phyloP scores from a whole-genome alignment of 2,113 vertebrate genomes.

The Rhinolophus sinicus region DNA sequence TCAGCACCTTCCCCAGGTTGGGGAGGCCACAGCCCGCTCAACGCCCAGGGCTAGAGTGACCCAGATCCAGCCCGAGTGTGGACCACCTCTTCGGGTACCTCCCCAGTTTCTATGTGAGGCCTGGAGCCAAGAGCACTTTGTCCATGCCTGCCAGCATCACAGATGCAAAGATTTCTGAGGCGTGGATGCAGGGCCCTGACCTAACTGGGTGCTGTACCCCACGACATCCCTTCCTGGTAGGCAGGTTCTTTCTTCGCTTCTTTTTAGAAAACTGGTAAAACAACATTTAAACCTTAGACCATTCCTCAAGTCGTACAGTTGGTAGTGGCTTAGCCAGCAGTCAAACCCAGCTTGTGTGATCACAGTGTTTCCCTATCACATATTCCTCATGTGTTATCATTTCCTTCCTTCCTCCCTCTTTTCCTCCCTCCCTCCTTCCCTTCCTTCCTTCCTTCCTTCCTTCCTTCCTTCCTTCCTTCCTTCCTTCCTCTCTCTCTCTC shows the following conservation, averaged over 20 bases:
- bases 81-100: rapidly evolving
- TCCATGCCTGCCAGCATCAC: rapidly evolving
- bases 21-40: neutral
- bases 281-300: neutral
- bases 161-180: rapidly evolving
- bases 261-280: neutral
- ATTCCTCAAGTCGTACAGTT: neutral
- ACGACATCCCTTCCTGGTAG: rapidly evolving
- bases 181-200: rapidly evolving
- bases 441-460: rapidly evolving
- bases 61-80: no score
- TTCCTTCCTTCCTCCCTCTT: neutral
- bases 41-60: rapidly evolving
- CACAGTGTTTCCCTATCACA: neutral
- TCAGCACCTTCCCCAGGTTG: rapidly evolving
- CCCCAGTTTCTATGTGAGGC: rapidly evolving
- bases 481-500: no score
- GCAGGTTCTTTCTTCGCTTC: neutral
- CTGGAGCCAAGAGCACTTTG: neutral
- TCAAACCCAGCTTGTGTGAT: neutral
- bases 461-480: rapidly evolving
- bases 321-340: neutral
- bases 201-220: neutral
- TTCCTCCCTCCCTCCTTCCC: no score
- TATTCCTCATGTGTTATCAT: neutral